These are phyloP conservation scores for Exephanes ischioxanthus DNA, from an alignment of 2,888 invertebrate species.

Conservation along the genomic window DNA sequence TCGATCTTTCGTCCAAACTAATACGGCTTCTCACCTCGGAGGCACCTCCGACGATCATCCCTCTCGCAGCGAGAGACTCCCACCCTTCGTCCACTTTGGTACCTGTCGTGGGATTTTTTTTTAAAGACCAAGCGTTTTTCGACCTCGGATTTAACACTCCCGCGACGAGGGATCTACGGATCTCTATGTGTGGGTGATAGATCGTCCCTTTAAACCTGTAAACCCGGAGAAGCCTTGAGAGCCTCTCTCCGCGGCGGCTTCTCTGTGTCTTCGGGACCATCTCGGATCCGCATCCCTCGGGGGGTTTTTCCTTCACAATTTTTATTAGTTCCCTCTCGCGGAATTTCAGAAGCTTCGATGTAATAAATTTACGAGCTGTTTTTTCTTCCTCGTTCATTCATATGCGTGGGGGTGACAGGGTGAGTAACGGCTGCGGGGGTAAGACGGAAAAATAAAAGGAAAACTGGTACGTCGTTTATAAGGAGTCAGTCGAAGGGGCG, in stretches of 20 bases:
- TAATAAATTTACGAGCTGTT: conserved; percentile 41
- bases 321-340: conserved; percentile 29
- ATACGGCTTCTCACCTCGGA: conserved; percentile 45
- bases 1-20: background rate
- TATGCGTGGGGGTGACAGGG: conserved; percentile 46
- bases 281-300: background rate
- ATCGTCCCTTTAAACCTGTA: conserved; percentile 69
- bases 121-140: conserved; percentile 47
- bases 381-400: background rate
- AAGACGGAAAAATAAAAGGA: background rate
- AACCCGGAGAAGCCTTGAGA: background rate
- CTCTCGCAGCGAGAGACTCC: conserved; percentile 38
- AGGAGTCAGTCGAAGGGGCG: conserved; percentile 20
- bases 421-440: conserved; percentile 29
- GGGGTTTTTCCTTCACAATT: conserved; percentile 21
- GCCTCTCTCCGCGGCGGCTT: conserved; percentile 14
- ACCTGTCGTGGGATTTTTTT: conserved; percentile 68
- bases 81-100: conserved; percentile 60
- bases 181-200: conserved; percentile 62
- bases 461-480: conserved; percentile 1
- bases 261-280: background rate
- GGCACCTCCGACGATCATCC: conserved; percentile 25
- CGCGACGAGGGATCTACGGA: conserved; percentile 16
- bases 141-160: conserved; percentile 14
- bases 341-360: conserved; percentile 15